Evolutionary conservation across 35 echinoderm and acorn worm genomes (phyloP).

Genomic region (Anneissia japonica): DNA sequence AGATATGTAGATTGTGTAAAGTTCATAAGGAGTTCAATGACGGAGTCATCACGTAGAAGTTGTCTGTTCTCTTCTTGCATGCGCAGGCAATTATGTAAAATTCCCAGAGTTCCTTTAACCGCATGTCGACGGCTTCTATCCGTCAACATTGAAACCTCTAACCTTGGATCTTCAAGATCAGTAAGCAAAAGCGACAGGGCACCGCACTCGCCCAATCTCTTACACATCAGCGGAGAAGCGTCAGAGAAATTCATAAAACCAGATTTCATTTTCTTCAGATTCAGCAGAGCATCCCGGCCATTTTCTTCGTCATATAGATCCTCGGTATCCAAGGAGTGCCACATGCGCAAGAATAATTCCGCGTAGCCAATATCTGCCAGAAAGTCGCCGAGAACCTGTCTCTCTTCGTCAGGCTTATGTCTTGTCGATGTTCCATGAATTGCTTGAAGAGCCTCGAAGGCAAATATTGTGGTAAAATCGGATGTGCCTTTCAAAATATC

Average conservation of each 20-base stretch:
- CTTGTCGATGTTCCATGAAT: slow-evolving; percentile 8
- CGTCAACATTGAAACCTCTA: slow-evolving; percentile 39
- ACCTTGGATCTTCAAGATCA: slow-evolving; percentile 61
- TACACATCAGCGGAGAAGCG: slow-evolving; percentile 22
- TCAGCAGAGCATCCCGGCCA: slow-evolving; percentile 27
- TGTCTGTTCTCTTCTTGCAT: slow-evolving; percentile 19
- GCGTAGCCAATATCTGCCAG: slow-evolving; percentile 27
- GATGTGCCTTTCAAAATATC: neutral
- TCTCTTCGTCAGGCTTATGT: neutral
- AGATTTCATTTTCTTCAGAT: slow-evolving; percentile 51
- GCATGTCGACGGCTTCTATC: slow-evolving; percentile 49
- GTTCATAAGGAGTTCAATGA: slow-evolving; percentile 29
- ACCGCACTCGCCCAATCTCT: slow-evolving; percentile 27
- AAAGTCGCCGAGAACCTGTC: slow-evolving; percentile 25
- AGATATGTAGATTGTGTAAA: slow-evolving; percentile 45
- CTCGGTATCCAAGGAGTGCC: slow-evolving; percentile 34
- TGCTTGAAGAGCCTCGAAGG: neutral
- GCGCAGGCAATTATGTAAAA: slow-evolving; percentile 68
- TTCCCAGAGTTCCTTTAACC: slow-evolving; percentile 60
- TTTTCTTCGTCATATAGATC: slow-evolving; percentile 43
- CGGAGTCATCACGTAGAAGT: slow-evolving; percentile 22
- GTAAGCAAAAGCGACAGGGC: slow-evolving; percentile 42
- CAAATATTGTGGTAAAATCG: neutral
- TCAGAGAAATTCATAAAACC: slow-evolving; percentile 81
- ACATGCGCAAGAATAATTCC: slow-evolving; percentile 32